Evolutionary conservation across 2,113 vertebrate species (phyloP).

Genomic region (Eubucco bourcierii): DNA sequence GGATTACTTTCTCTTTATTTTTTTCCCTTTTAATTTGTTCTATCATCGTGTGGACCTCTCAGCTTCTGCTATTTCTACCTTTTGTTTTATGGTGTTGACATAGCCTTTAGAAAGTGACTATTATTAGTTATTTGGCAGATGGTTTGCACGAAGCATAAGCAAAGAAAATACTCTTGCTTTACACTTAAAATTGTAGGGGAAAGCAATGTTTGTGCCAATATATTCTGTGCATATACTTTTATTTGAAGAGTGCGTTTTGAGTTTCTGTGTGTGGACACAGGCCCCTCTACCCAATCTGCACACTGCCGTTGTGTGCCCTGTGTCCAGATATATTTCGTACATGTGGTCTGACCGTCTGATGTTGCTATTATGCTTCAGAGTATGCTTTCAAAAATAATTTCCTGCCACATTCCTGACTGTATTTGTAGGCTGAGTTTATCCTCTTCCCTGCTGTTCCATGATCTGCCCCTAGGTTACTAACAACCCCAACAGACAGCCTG

Average conservation of each 20-base stretch:
- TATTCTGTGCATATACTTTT: background rate
- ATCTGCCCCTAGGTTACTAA: constrained; percentile 82
- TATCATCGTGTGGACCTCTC: background rate
- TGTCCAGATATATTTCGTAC: constrained; percentile 37
- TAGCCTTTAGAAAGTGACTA: too few species aligned
- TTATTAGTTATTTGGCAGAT: background rate
- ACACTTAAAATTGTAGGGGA: background rate
- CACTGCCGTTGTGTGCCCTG: background rate
- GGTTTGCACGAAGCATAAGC: background rate
- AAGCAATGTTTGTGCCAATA: background rate
- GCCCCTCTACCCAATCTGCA: background rate
- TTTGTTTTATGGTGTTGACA: background rate
- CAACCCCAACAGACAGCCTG: constrained; percentile 82
- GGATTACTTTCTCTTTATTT: background rate
- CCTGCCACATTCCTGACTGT: constrained; percentile 84
- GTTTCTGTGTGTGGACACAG: background rate
- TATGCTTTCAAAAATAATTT: constrained; percentile 81
- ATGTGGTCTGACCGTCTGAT: constrained; percentile 54
- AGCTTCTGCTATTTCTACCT: background rate
- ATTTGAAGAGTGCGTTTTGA: background rate
- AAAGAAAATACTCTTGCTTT: background rate
- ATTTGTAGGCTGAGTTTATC: constrained; percentile 80
- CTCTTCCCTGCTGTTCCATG: constrained; percentile 82
- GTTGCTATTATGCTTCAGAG: constrained; percentile 72
- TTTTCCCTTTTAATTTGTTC: fast-evolving